A percentile compares a stretch with the other conserved stretches of the same genome.
These are phyloP conservation scores for Hemithea aestivaria DNA, from an alignment of 2,888 invertebrate species.

Conservation along the genomic window DNA sequence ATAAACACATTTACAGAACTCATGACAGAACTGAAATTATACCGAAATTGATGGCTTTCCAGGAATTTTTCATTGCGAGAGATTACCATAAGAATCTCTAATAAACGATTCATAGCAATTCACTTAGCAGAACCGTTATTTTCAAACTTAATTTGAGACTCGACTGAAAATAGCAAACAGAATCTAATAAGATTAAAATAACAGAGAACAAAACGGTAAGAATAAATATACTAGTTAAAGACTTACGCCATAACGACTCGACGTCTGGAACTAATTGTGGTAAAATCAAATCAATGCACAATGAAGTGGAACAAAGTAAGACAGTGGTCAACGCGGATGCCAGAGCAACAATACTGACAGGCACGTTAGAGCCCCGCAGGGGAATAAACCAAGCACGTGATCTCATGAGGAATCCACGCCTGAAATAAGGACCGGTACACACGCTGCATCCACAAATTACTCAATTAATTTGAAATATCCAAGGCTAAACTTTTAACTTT, in stretches of 20 bases:
- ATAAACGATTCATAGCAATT: conserved; percentile 3
- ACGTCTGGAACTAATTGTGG: conserved; percentile 1
- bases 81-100: conserved; percentile 4
- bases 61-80: conserved; percentile 1
- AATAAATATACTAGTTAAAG: no score
- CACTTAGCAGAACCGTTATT: not conserved
- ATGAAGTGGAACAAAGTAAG: conserved; percentile 14
- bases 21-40: conserved; percentile 7
- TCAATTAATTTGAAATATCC: not conserved
- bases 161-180: no score
- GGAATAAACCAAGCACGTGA: conserved; percentile 24
- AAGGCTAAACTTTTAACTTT: not conserved
- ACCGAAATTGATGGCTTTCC: conserved; percentile 1
- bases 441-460: conserved; percentile 3
- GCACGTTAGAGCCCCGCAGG: conserved; percentile 11
- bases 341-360: conserved; percentile 18
- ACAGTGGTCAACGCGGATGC: conserved; percentile 14
- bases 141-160: no score
- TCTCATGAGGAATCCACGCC: conserved; percentile 5
- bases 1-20: not conserved
- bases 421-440: conserved; percentile 15
- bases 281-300: conserved; percentile 4
- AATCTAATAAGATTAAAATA: no score
- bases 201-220: no score
- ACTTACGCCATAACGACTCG: conserved; percentile 17